Evolutionary conservation across 2,797 vertebrate genomes (phyloP).

Genomic region (Schizothorax lantsangensis): DNA sequence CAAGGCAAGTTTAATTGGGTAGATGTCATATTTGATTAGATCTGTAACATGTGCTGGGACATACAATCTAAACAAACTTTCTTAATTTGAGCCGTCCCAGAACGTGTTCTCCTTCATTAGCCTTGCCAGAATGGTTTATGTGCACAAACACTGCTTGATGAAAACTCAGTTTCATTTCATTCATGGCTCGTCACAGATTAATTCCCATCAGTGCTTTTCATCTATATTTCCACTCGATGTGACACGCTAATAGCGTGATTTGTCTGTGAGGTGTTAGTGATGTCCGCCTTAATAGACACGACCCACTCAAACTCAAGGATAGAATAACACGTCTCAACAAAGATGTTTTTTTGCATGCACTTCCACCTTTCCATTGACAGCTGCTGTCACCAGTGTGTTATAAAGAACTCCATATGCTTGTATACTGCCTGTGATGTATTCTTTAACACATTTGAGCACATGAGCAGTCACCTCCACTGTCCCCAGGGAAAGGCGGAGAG

Average conservation of each 20-base stretch:
- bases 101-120: slow-evolving; percentile 51
- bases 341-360: slow-evolving; percentile 74
- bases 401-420: slow-evolving; percentile 75
- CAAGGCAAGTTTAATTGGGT: not conserved
- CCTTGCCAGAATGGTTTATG: slow-evolving; percentile 52
- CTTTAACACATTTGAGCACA: slow-evolving; percentile 50
- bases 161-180: slow-evolving; percentile 53
- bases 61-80: slow-evolving; percentile 5
- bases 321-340: slow-evolving; percentile 72
- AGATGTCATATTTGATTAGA: not conserved
- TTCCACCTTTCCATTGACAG: slow-evolving; percentile 74
- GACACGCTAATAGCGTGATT: slow-evolving; percentile 60
- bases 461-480: slow-evolving; percentile 19
- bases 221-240: slow-evolving; percentile 58
- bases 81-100: slow-evolving; percentile 6
- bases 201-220: slow-evolving; percentile 54
- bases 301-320: slow-evolving; percentile 62
- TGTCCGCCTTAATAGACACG: slow-evolving; percentile 61
- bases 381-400: slow-evolving; percentile 79
- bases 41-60: not conserved
- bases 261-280: slow-evolving; percentile 58
- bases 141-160: slow-evolving; percentile 53
- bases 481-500: slow-evolving; percentile 16
- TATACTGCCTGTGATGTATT: slow-evolving; percentile 59
- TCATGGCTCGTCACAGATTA: slow-evolving; percentile 44